These are phyloP conservation scores for Cyphomyrmex costatus DNA, from an alignment of 1,140 invertebrate species.

Conservation along the genomic window DNA sequence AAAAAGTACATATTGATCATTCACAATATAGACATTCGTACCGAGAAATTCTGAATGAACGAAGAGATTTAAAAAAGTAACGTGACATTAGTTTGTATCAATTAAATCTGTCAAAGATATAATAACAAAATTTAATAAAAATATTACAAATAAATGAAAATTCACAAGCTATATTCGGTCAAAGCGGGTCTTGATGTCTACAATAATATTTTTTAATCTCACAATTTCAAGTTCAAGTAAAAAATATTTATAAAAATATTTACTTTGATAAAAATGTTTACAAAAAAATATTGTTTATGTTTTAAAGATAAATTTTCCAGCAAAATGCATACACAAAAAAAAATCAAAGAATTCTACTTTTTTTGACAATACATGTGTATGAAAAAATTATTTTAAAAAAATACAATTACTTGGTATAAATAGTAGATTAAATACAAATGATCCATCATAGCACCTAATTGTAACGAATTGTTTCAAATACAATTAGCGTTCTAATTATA, in stretches of 20 bases:
- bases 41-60: background rate
- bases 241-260: no score
- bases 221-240: no score
- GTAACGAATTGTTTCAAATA: background rate
- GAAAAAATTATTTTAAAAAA: background rate
- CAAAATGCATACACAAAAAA: background rate
- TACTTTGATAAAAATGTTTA: background rate
- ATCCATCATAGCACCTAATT: background rate
- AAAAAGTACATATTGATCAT: constrained; percentile 39
- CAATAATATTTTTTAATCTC: no score
- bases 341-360: background rate
- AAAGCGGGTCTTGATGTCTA: no score
- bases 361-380: background rate
- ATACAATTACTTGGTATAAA: background rate
- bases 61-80: constrained; percentile 27
- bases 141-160: background rate
- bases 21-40: background rate
- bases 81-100: constrained; percentile 28
- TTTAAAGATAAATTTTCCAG: constrained; percentile 1
- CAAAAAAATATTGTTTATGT: background rate
- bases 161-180: no score
- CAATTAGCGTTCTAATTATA: background rate
- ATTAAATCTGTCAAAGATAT: constrained; percentile 1
- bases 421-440: background rate
- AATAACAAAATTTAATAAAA: constrained; percentile 10